A percentile compares a stretch with the other conserved stretches of the same genome.
phyloP scores from a whole-genome alignment of 2,888 invertebrate genomes.

The Tetragonisca angustula region DNA sequence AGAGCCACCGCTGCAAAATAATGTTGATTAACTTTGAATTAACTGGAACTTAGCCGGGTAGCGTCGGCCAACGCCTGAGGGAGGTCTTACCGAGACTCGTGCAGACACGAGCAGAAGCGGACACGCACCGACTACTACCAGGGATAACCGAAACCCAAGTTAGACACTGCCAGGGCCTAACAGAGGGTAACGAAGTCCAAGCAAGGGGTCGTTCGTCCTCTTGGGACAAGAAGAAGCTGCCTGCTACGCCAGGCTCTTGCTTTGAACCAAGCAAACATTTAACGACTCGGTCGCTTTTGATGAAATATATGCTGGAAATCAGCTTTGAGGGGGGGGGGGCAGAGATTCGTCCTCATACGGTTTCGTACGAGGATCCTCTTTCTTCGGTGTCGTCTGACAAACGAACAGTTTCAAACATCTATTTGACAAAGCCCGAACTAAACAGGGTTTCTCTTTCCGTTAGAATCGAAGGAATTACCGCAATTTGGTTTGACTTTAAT shows the following conservation, averaged over 20 bases:
- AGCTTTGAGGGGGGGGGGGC: accelerated
- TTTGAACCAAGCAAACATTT: background rate
- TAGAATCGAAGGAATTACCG: too few species aligned
- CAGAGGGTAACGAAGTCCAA: conserved; percentile 30
- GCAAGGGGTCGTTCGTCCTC: conserved; percentile 8
- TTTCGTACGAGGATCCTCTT: background rate
- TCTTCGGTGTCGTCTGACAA: too few species aligned
- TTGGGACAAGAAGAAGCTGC: background rate
- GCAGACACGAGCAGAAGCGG: conserved; percentile 6
- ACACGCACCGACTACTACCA: conserved; percentile 12
- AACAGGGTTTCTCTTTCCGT: too few species aligned
- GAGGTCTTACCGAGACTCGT: conserved; percentile 12
- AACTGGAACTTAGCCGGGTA: conserved; percentile 8
- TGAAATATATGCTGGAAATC: background rate
- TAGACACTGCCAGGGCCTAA: conserved; percentile 10
- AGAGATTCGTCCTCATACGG: background rate
- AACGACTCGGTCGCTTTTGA: background rate
- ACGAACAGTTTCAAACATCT: too few species aligned
- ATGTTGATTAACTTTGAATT: conserved; percentile 33
- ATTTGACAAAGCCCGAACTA: too few species aligned
- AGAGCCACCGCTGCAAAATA: background rate
- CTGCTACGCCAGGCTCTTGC: background rate
- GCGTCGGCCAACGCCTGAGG: conserved; percentile 4
- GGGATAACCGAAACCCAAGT: conserved; percentile 26
- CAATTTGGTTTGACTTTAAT: too few species aligned